Base-by-base conservation (phyloP, 2,888 invertebrate species). In the Panopea generosa region DNA sequence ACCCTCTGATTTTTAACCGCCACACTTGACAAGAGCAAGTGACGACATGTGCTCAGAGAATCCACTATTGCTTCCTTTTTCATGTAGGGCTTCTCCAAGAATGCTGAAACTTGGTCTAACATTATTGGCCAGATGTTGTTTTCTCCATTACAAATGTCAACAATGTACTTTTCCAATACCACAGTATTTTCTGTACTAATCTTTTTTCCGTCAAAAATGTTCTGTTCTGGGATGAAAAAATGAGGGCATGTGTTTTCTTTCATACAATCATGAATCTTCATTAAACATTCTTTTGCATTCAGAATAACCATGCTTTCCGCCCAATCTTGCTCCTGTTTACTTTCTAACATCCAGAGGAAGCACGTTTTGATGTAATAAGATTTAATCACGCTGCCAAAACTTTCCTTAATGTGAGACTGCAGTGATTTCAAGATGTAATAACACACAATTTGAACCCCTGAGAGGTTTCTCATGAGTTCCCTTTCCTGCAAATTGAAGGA, bases 331-430 rank as follows among this genome's bases (percentile, higher is more conserved):
- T 9, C 55, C n/a, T 16, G 24, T 7, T 16, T 55, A 9, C 18
- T 16, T 55, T 55, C 55, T n/a, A 55, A 2, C 16, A 33, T 55
- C 55, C 55, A 55, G 18, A 55, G 7, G 29, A 29, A 55, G 7
- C 55, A 55, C 1, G 55, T 55, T 55, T 55, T 55, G 26, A 55
- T 18, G 55, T 55, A 55, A 18, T 55, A 55, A 6, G 55, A 55
- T 7, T 55, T 55, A 1, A 52, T 2, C 6, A 24, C 16, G 4
- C 11, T 29, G 18, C 9, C 16, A 11, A 33, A 55, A 9, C 6
- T 33, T 33, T 55, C 14, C 20, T 55, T 55, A 29, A 55, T 24
- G 2, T 55, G 33, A 2, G 18, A 18, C 33, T 33, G 27, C 4
- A 55, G 55, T 29, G 16, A 1, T 55, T 55, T 55, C 11, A 55